A percentile compares a stretch with the other conserved stretches of the same genome.
Evolutionary conservation across 2,113 vertebrate species (phyloP).

Genomic region (Canis aureus): DNA sequence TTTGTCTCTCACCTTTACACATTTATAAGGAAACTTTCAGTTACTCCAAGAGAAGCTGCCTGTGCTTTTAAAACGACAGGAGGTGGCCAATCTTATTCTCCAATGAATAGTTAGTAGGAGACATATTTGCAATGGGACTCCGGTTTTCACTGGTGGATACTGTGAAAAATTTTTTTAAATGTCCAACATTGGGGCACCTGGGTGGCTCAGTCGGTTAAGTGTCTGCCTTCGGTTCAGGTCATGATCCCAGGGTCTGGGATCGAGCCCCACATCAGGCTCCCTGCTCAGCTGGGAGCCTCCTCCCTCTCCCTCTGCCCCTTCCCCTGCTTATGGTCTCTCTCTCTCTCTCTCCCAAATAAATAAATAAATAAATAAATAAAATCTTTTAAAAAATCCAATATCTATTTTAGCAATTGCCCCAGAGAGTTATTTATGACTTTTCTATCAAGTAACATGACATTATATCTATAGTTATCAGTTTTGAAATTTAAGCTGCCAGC

Average conservation of each 20-base stretch:
- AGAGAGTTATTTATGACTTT: background rate
- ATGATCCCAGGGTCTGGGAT: too few relatives aligned
- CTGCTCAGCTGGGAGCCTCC: too few relatives aligned
- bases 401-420: background rate
- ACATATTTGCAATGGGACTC: background rate
- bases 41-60: background rate
- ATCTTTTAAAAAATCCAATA: too few relatives aligned
- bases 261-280: too few relatives aligned
- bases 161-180: background rate
- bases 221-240: too few relatives aligned
- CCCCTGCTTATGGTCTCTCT: too few relatives aligned
- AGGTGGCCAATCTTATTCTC: background rate
- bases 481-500: constrained; percentile 43
- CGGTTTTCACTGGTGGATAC: background rate
- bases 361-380: too few relatives aligned
- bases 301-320: too few relatives aligned
- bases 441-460: background rate
- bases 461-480: background rate
- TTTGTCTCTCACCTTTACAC: background rate
- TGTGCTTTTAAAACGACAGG: background rate
- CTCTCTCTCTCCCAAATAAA: too few relatives aligned
- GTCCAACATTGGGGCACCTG: background rate
- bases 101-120: background rate
- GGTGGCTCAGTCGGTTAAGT: too few relatives aligned
- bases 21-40: background rate